phyloP scores from a whole-genome alignment of 1,140 invertebrate genomes.

The Palaemon carinicauda region DNA sequence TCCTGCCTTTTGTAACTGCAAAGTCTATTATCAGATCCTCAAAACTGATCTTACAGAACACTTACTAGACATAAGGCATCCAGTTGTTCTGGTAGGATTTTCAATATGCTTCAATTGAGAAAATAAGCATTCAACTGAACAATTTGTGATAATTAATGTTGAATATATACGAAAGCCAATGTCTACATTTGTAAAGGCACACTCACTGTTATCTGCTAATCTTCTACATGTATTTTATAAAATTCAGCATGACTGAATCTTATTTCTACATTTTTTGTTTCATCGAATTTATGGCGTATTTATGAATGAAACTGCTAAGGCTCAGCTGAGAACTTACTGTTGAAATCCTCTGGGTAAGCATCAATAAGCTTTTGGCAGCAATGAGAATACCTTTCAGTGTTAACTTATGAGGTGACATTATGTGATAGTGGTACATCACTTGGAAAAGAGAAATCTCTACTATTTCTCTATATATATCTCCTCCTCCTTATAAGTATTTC shows the following conservation, averaged over 20 bases:
- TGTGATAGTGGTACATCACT: slow-evolving; percentile 52
- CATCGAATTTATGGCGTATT: slow-evolving; percentile 51
- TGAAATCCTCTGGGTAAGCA: slow-evolving; percentile 45
- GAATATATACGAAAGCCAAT: slow-evolving; percentile 11
- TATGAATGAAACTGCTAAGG: slow-evolving; percentile 35
- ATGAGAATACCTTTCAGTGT: slow-evolving; percentile 48
- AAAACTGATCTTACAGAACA: too few relatives aligned
- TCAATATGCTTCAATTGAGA: not conserved
- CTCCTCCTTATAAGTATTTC: slow-evolving; percentile 56
- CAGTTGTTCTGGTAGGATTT: too few relatives aligned
- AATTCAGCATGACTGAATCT: slow-evolving; percentile 15
- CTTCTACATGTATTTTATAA: slow-evolving; percentile 31
- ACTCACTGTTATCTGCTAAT: slow-evolving; percentile 5
- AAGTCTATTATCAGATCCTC: too few relatives aligned
- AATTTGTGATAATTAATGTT: too few relatives aligned
- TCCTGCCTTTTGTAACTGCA: too few relatives aligned
- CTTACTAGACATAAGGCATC: too few relatives aligned
- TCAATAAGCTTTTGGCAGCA: slow-evolving; percentile 47
- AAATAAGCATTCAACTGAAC: too few relatives aligned
- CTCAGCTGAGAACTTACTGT: slow-evolving; percentile 6
- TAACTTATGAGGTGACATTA: slow-evolving; percentile 21
- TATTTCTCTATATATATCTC: slow-evolving; percentile 33
- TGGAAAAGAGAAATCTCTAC: slow-evolving; percentile 56
- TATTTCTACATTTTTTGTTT: slow-evolving; percentile 44
- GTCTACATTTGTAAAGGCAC: slow-evolving; percentile 27